Evolutionary conservation across 1,140 invertebrate genomes (phyloP), one percentile per base, ranked within the genome.

Genomic region (Drosophila albomicans): DNA sequence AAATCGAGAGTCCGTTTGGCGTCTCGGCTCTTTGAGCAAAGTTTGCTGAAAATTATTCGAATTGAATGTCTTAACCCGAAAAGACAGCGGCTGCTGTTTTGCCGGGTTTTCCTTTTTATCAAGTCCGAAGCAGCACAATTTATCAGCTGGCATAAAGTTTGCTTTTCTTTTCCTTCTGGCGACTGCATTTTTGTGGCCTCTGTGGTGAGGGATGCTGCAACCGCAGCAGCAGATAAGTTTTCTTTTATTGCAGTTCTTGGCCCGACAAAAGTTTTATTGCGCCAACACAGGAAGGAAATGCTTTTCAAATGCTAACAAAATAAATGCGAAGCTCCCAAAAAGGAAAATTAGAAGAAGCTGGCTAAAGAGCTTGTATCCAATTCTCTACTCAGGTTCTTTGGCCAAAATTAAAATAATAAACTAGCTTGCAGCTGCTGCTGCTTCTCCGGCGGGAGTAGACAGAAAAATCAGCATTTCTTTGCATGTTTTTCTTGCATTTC

Each of bases 91-190:
- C 46, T 38, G 10, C 38, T 35, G 35, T 13, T 64, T 13, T 64
- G 45, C 46, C 51, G 1, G n/a, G 3, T 5, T 51, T 81, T 67
- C 61, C 84, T 88, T 87, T 87, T 87, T 88, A 88, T 88, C 84
- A 87, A 80, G 69, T 82, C 84, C 66, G 43, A 87, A 88, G 74
- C 80, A 73, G 80, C 80, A 88, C 32, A 87, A 87, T 87, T 87
- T 87, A 87, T 87, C 84, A 87, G 80, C 84, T 81, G 82, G 81
- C 80, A 88, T 87, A 84, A 87, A 87, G 73, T 87, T 88, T 75
- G 74, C 77, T 48, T 78, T 82, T 38, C 8, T 10, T 38, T 38
- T 32, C 5, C 68, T 71, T 66, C 71, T 54, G 7, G 7, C 35
- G 35, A 57, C 38, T 74, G 71, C 71, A 69, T 41, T 75, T 49